Conservation (phyloP, 2,113 vertebrate species). For the Cheilinus undulatus region DNA sequence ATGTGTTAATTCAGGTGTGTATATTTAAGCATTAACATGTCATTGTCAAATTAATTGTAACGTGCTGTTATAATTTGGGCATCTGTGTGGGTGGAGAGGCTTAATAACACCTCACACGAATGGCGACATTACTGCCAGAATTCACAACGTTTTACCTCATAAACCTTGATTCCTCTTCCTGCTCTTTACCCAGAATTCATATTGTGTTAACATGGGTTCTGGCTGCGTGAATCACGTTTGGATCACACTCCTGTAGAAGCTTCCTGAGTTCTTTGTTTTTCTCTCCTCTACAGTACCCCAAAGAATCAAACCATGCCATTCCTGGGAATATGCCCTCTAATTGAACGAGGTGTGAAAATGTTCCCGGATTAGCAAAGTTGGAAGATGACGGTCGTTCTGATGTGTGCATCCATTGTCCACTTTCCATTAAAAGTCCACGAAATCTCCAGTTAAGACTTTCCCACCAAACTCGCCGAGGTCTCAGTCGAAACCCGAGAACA, state of each 20-base stretch:
- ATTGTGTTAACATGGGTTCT: neutral
- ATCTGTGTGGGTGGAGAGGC: neutral
- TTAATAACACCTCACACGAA: neutral
- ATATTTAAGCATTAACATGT: slow-evolving; percentile 9
- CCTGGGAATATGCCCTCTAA: slow-evolving; percentile 5
- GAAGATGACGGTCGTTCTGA: slow-evolving; percentile 15
- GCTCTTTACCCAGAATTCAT: neutral
- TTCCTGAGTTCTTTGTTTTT: neutral
- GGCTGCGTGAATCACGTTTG: slow-evolving; percentile 4
- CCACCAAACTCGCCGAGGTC: slow-evolving; percentile 41
- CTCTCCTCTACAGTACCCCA: neutral
- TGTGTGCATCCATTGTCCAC: slow-evolving; percentile 25
- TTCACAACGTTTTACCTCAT: neutral
- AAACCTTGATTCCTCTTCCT: slow-evolving; percentile 2
- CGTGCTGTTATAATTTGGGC: slow-evolving; percentile 2
- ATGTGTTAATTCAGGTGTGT: neutral
- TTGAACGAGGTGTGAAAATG: slow-evolving; percentile 49
- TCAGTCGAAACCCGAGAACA: slow-evolving; percentile 55
- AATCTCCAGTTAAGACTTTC: slow-evolving; percentile 63
- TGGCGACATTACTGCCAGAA: neutral
- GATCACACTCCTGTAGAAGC: slow-evolving; percentile 2
- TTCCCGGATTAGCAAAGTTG: slow-evolving; percentile 25
- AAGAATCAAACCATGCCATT: neutral
- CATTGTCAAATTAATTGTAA: slow-evolving; percentile 1
- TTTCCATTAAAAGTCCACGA: slow-evolving; percentile 58